Percentiles rank a stretch among this genome's conserved stretches.
Evolutionary conservation across 2,888 invertebrate species (phyloP).

Genomic region (Xanthia icteritia): DNA sequence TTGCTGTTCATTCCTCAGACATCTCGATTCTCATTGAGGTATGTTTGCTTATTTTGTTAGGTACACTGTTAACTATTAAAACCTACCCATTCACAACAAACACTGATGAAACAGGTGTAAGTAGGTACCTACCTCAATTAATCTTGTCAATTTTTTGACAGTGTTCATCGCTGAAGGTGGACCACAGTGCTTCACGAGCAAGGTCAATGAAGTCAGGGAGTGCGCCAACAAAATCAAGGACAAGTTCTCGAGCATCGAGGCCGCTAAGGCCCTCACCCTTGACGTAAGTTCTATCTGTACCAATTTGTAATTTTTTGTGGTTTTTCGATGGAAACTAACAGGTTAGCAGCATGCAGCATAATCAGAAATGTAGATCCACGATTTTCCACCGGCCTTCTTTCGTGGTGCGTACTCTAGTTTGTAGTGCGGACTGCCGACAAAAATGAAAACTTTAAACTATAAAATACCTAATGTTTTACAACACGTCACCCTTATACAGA

Average conservation of each 20-base stretch:
- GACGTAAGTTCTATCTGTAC: constrained; percentile 65
- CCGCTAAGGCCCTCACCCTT: constrained; percentile 70
- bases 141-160: constrained; percentile 50
- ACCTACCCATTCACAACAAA: not conserved
- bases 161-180: constrained; percentile 93
- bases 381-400: too few species aligned
- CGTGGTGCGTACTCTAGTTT: not conserved
- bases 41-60: not conserved
- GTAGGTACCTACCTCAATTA: not conserved
- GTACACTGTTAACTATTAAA: not conserved
- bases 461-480: not conserved
- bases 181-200: constrained; percentile 92
- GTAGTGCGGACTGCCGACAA: not conserved
- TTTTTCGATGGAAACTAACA: not conserved
- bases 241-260: constrained; percentile 66
- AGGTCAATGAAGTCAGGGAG: constrained; percentile 89
- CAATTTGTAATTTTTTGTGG: not conserved
- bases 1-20: not conserved
- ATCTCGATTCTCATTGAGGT: not conserved
- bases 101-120: not conserved
- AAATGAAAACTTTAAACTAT: not conserved
- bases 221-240: constrained; percentile 88
- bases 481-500: not conserved
- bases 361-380: too few species aligned
- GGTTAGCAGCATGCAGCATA: too few species aligned